phyloP scores from a whole-genome alignment of 2,888 invertebrate genomes.

The Ectemnius continuus region DNA sequence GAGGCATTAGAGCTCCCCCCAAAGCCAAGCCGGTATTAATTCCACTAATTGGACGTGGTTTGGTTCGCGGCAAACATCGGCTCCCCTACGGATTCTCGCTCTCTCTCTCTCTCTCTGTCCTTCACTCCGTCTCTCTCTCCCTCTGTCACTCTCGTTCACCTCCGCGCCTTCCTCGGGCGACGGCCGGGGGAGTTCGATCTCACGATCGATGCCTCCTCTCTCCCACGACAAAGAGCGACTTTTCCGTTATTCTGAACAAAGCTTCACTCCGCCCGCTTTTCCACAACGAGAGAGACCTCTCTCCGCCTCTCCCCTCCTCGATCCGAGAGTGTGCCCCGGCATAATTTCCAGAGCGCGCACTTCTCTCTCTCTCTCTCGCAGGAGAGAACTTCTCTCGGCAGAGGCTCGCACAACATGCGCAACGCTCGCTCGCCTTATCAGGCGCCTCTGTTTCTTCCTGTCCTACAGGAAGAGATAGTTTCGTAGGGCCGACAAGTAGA shows the following conservation, averaged over 20 bases:
- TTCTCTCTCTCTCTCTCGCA: neutral
- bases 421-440: neutral
- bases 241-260: slow-evolving; percentile 19
- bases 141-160: slow-evolving; percentile 26
- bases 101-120: slow-evolving; percentile 14
- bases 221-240: slow-evolving; percentile 42
- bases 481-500: neutral
- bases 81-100: slow-evolving; percentile 53
- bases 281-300: neutral
- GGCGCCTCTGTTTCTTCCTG: slow-evolving; percentile 3
- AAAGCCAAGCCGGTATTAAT: slow-evolving; percentile 74
- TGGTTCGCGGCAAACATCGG: slow-evolving; percentile 72
- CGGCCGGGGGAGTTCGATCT: slow-evolving; percentile 62
- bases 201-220: slow-evolving; percentile 62
- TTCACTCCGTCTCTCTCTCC: no score
- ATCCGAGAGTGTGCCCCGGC: neutral
- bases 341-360: slow-evolving; percentile 1
- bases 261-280: neutral
- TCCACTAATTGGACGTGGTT: slow-evolving; percentile 77
- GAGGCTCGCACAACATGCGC: neutral
- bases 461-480: slow-evolving; percentile 1
- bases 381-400: neutral
- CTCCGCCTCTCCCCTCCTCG: neutral
- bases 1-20: slow-evolving; percentile 72
- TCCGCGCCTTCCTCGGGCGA: slow-evolving; percentile 49